A percentile compares a stretch with the other conserved stretches of the same genome.
Conservation (phyloP, 2,888 invertebrate genomes). For the Dynastes hyllus region DNA sequence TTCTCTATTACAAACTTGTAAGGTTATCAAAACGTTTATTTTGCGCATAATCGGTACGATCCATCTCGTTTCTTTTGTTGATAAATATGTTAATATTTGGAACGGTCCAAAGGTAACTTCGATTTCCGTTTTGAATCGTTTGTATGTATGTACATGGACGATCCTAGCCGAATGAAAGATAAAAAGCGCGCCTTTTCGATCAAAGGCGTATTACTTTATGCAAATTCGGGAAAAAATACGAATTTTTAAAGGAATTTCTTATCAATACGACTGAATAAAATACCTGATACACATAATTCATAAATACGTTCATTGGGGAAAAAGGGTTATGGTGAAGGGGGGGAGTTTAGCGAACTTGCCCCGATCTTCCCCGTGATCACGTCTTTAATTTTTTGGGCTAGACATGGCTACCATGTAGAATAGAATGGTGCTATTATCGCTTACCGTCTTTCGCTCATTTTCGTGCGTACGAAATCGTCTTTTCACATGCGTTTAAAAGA, state of each 20-base stretch:
- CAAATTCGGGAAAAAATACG: not conserved
- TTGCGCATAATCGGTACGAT: not conserved
- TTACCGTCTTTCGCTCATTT: not conserved
- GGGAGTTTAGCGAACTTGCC: not conserved
- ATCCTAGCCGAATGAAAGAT: not conserved
- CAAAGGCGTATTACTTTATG: not conserved
- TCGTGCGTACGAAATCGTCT: not conserved
- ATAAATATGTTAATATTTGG: conserved; percentile 9
- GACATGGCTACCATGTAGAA: conserved; percentile 59
- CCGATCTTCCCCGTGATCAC: conserved; percentile 57
- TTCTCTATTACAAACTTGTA: no score
- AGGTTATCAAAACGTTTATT: not conserved
- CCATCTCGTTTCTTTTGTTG: not conserved
- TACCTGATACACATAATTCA: conserved; percentile 17
- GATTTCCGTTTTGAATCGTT: not conserved
- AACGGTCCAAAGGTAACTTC: conserved; percentile 21
- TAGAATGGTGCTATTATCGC: conserved; percentile 44
- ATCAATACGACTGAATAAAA: conserved; percentile 11
- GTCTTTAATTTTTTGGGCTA: conserved; percentile 54
- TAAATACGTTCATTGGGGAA: conserved; percentile 2
- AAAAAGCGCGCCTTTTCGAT: not conserved
- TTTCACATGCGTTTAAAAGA: conserved; percentile 24
- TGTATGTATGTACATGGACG: not conserved
- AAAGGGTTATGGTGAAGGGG: not conserved
- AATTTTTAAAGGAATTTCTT: not conserved